Percentiles rank a stretch among this genome's conserved stretches.
Conservation (phyloP, 2,888 invertebrate genomes). For the Megalurothrips usitatus region DNA sequence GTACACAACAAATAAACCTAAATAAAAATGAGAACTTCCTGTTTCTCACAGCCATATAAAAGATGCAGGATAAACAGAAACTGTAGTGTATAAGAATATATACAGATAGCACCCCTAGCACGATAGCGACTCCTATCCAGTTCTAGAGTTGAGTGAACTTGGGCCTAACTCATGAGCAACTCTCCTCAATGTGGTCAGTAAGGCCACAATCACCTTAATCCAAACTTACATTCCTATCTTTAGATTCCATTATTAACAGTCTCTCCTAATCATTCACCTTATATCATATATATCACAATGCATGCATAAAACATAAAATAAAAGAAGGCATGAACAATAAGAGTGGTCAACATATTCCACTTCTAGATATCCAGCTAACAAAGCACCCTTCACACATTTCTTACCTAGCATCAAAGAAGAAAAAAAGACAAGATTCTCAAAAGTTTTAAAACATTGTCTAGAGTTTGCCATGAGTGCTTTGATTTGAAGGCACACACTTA, state of each 20-base stretch:
- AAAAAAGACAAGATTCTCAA: no score
- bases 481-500: no score
- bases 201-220: neutral
- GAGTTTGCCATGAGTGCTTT: no score
- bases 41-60: constrained; percentile 16
- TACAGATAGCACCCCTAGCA: neutral
- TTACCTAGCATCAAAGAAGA: no score
- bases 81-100: neutral
- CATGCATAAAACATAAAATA: constrained; percentile 1
- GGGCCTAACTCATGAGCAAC: constrained; percentile 10
- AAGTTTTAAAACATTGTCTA: no score
- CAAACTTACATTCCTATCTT: neutral
- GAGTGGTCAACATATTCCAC: no score
- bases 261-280: neutral
- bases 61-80: neutral
- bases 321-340: neutral
- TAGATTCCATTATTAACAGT: neutral
- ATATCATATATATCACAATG: constrained; percentile 20
- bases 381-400: no score
- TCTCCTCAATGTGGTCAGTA: neutral
- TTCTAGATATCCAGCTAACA: no score
- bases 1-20: neutral
- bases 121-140: neutral
- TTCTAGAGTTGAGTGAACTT: neutral
- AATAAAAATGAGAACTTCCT: constrained; percentile 14